Conservation (phyloP, 2,113 vertebrate genomes). For the Brevimyrus niger region DNA sequence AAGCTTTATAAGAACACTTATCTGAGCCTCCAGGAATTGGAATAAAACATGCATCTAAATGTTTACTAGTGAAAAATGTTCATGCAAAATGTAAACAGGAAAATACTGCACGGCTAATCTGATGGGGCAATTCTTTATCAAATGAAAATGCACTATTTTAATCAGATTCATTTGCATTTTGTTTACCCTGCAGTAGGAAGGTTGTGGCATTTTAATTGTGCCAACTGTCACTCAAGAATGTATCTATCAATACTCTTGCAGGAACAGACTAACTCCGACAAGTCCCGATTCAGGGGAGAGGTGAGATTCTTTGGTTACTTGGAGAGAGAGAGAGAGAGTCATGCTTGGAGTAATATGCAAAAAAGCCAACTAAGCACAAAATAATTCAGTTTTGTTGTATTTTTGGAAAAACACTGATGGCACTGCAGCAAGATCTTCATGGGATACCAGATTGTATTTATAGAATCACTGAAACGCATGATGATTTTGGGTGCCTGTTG, state of each 20-base stretch:
- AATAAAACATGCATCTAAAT: background rate
- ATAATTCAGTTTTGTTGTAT: background rate
- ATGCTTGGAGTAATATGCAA: background rate
- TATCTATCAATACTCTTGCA: background rate
- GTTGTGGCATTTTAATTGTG: conserved; percentile 6
- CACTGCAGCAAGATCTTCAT: background rate
- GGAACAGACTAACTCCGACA: background rate
- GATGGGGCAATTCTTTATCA: background rate
- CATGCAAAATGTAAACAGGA: background rate
- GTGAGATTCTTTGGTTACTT: conserved; percentile 2
- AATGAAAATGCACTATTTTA: background rate
- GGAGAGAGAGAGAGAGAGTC: background rate
- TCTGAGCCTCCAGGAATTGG: background rate
- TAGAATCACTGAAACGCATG: background rate
- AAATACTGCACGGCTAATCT: background rate
- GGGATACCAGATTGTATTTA: background rate
- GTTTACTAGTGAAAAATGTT: background rate
- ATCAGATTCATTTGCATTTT: background rate
- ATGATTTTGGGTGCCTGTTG: background rate
- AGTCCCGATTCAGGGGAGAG: background rate
- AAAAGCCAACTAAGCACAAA: background rate
- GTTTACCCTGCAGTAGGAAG: background rate
- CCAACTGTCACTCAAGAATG: conserved; percentile 9
- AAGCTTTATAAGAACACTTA: background rate
- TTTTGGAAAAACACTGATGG: background rate